phyloP scores from a whole-genome alignment of 2,113 vertebrate species.

The Acrocephalus arundinaceus region DNA sequence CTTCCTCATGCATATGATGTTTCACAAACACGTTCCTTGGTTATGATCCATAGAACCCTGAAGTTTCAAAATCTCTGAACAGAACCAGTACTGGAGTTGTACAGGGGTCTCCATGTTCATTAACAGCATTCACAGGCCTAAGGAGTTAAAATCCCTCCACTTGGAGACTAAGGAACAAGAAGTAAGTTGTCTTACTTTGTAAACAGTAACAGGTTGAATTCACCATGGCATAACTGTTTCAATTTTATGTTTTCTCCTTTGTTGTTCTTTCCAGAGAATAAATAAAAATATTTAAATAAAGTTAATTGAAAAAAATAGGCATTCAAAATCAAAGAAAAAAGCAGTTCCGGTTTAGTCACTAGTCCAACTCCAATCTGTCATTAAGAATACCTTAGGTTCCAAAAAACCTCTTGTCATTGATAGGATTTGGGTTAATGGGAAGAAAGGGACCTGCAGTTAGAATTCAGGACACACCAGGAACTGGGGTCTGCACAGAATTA shows the following conservation, averaged over 20 bases:
- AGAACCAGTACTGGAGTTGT: background rate
- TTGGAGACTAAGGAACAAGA: background rate
- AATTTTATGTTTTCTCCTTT: background rate
- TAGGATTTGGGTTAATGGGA: background rate
- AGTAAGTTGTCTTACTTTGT: background rate
- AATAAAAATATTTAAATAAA: background rate
- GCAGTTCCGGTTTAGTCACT: background rate
- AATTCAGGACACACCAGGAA: background rate
- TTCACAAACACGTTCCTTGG: background rate
- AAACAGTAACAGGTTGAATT: background rate
- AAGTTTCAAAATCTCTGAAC: background rate
- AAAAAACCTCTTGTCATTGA: background rate
- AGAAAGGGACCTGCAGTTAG: background rate
- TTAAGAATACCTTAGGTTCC: background rate
- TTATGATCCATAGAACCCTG: background rate
- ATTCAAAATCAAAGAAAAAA: background rate
- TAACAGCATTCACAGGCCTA: background rate
- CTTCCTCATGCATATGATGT: background rate
- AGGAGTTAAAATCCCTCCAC: background rate
- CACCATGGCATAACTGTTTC: background rate
- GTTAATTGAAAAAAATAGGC: background rate
- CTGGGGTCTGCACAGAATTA: background rate
- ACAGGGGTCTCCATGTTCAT: background rate
- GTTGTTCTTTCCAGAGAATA: background rate
- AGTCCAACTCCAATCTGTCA: background rate